Conservation (phyloP, 2,797 vertebrate genomes). For the Alfaro cultratus region DNA sequence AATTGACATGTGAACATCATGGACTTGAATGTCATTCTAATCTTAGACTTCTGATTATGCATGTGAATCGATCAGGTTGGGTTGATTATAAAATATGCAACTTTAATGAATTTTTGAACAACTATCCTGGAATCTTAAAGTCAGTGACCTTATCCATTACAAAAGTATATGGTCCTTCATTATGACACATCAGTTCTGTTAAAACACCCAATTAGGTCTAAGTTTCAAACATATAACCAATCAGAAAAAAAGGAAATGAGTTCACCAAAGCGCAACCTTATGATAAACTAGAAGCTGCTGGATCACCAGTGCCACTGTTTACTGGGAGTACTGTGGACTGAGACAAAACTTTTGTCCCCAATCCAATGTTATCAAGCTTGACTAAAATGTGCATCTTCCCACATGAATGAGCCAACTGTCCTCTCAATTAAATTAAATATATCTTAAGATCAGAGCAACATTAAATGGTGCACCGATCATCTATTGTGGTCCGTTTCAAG, state of each 20-base stretch:
- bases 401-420: neutral
- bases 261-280: neutral
- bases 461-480: neutral
- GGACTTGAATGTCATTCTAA: neutral
- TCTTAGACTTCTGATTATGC: neutral
- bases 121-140: neutral
- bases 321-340: neutral
- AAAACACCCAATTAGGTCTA: neutral
- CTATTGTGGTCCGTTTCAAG: neutral
- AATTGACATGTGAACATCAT: neutral
- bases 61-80: neutral
- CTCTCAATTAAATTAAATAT: neutral
- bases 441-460: neutral
- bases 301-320: neutral
- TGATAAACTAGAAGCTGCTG: neutral
- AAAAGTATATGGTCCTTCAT: neutral
- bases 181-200: neutral
- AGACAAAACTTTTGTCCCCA: neutral
- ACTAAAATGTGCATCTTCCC: neutral
- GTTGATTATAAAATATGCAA: neutral
- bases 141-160: neutral
- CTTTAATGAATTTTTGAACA: neutral
- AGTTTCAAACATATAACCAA: neutral
- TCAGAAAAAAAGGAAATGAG: neutral
- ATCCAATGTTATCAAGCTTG: neutral